phyloP scores from a whole-genome alignment of 1,140 invertebrate genomes.

The Bombus huntii region DNA sequence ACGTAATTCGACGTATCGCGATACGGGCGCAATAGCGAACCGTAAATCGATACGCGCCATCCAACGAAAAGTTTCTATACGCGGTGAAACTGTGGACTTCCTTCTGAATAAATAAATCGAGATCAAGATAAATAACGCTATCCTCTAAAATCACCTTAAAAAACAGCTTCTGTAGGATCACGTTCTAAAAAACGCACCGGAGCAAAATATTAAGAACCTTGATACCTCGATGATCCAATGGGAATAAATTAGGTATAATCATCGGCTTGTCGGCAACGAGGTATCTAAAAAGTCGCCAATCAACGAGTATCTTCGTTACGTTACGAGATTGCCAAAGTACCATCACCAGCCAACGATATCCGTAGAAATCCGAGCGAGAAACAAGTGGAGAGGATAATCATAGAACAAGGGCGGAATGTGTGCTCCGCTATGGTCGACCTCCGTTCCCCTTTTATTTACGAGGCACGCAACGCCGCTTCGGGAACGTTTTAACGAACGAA shows the following conservation, averaged over 20 bases:
- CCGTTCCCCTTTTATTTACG: slow-evolving; percentile 64
- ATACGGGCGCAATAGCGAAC: no score
- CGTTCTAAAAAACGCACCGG: neutral
- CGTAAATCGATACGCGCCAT: neutral
- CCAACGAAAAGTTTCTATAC: neutral
- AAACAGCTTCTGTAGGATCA: neutral
- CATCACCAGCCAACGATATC: neutral
- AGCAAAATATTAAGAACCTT: neutral
- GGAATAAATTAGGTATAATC: neutral
- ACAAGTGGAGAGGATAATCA: slow-evolving; percentile 2
- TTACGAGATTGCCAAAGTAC: neutral
- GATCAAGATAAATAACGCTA: neutral
- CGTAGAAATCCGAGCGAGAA: no score
- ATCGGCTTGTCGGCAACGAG: neutral
- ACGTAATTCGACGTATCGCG: neutral
- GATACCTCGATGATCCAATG: neutral
- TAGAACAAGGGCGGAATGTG: slow-evolving; percentile 32
- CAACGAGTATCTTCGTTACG: neutral
- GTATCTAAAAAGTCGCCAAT: neutral
- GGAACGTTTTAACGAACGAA: slow-evolving; percentile 66
- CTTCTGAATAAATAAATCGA: neutral
- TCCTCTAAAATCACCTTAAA: fast-evolving
- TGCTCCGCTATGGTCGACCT: slow-evolving; percentile 41
- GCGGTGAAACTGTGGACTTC: neutral
- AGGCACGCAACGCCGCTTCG: slow-evolving; percentile 63